These are phyloP conservation scores for Micromussa lordhowensis DNA, from an alignment of 92 coral and sea anemone species.

Conservation along the genomic window DNA sequence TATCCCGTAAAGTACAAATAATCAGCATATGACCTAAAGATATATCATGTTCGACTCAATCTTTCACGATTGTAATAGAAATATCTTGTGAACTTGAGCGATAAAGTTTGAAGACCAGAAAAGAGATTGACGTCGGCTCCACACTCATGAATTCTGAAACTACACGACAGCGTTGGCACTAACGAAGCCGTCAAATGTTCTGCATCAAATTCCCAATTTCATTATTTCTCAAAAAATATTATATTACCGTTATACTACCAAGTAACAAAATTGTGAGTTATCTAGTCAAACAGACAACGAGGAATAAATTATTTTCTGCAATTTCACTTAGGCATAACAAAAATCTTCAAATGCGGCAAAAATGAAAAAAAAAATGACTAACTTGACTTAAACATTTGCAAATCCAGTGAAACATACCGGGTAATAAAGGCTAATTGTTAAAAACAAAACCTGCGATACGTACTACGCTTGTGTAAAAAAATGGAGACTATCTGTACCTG, in stretches of 20 bases:
- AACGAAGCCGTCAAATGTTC: background rate
- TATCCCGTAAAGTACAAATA: too few relatives aligned
- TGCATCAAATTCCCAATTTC: background rate
- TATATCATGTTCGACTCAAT: background rate
- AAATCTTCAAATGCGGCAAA: too few relatives aligned
- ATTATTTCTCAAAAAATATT: background rate
- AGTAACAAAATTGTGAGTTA: background rate
- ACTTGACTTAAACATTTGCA: too few relatives aligned
- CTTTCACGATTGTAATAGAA: background rate
- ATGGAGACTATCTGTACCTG: too few relatives aligned
- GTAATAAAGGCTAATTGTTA: too few relatives aligned
- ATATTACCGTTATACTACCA: background rate
- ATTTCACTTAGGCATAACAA: background rate
- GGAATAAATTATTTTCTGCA: background rate
- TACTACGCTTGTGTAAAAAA: too few relatives aligned
- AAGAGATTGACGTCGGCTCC: background rate
- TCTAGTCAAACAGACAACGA: background rate
- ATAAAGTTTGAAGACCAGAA: background rate
- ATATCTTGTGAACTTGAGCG: background rate
- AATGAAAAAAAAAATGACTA: too few relatives aligned
- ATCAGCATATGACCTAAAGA: too few relatives aligned
- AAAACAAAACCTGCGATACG: too few relatives aligned
- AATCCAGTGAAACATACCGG: too few relatives aligned
- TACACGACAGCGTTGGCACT: background rate
- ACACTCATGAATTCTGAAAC: background rate